A percentile compares a stretch with the other conserved stretches of the same genome.
phyloP scores from a whole-genome alignment of 2,888 invertebrate species.

The Chloroclystis v-ata region DNA sequence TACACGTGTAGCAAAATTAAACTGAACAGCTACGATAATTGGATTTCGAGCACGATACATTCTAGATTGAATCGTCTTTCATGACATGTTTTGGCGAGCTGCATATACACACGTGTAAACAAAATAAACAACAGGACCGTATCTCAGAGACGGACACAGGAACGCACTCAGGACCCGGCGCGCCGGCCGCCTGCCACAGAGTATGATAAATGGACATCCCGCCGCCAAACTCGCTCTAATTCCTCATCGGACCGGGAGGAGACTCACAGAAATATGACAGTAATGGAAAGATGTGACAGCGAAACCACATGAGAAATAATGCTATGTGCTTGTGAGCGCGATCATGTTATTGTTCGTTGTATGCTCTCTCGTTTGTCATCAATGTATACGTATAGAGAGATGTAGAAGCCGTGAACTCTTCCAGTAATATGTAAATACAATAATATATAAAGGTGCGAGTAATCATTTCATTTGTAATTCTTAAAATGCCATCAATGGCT shows the following conservation, averaged over 20 bases:
- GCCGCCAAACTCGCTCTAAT: conserved; percentile 45
- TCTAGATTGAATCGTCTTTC: conserved; percentile 18
- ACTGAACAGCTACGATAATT: not conserved
- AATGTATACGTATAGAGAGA: too few species aligned
- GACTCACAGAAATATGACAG: conserved; percentile 54
- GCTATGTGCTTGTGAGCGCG: not conserved
- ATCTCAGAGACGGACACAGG: conserved; percentile 52
- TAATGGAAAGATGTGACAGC: conserved; percentile 59
- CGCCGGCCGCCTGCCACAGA: conserved; percentile 37
- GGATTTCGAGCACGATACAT: not conserved
- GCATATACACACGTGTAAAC: conserved; percentile 48
- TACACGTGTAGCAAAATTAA: too few species aligned
- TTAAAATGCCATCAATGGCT: too few species aligned
- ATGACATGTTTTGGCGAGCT: conserved; percentile 35
- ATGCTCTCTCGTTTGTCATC: not conserved
- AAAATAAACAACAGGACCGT: conserved; percentile 51
- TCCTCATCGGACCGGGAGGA: conserved; percentile 47
- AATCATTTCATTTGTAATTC: too few species aligned
- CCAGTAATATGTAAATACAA: too few species aligned
- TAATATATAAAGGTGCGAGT: too few species aligned
- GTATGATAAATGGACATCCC: conserved; percentile 66
- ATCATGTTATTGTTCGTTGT: conserved; percentile 12
- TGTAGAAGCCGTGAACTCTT: too few species aligned
- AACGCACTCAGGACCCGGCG: conserved; percentile 64
- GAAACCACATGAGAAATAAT: conserved; percentile 45